Base-by-base conservation (phyloP, 2,797 vertebrate species). In the Amazona ochrocephala region DNA sequence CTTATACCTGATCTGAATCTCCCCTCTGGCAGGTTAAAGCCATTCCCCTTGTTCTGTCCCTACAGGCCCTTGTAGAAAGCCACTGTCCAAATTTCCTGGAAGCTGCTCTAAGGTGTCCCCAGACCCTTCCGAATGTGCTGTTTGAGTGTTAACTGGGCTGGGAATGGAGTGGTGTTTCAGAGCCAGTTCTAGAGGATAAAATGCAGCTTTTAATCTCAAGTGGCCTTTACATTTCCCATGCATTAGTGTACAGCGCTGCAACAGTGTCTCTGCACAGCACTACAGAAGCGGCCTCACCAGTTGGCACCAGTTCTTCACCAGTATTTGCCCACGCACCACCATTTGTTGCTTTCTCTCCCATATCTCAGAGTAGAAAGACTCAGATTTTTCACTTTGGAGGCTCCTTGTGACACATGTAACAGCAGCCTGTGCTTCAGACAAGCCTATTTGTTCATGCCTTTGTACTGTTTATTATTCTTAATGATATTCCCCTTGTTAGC, bases 401-500 rank as follows among this genome's bases (percentile, higher is more conserved):
- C 67, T 92, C 44, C 11, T 60, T 26, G 54, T 45, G 73, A 71
- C 73, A 20, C 7, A 1, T 4, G 22, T 7, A 58, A 17, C 85
- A 74, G 54, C 82, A 70, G 50, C 44, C n/a, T 0, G 0, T 78
- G 54, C 54, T 88, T 89, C 80, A 77, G 37, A 64, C n/a, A 19
- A 87, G 60, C 56, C 67, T 79, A 30, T 72, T 93, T 92, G 72
- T 72, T 92, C 92, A 4, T 75, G 51, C 74, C 86, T 92, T 71
- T 82, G 27, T 81, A 7, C 62, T n/a, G 20, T 83, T 84, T 78
- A 78, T 93, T 95, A 53, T 30, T 89, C 60, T 68, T 87, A 83
- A 88, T 79, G 51, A 71, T 66, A 58, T n/a, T 75, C 32, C 74
- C 77, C 79, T 89, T 0, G 0, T 90, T 95, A 93, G 70, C 80